A percentile compares a stretch with the other conserved stretches of the same genome.
Evolutionary conservation across 2,113 vertebrate genomes (phyloP).

Genomic region (Spizaetus ornatus): DNA sequence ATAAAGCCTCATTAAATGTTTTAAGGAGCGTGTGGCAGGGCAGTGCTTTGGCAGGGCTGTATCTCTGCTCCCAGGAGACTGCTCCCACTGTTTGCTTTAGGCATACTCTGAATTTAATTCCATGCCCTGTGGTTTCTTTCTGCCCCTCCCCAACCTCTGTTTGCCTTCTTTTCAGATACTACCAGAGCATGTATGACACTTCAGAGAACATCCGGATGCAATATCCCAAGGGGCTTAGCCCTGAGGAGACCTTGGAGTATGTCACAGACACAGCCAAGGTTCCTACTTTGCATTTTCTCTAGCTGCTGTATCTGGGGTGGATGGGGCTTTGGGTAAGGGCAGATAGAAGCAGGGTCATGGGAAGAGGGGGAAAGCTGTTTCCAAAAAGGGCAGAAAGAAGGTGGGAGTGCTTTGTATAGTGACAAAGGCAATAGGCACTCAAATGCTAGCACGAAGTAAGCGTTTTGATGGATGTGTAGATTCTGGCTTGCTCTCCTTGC

Average conservation of each 20-base stretch:
- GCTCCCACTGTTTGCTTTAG: neutral
- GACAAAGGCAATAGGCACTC: neutral
- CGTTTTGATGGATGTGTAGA: neutral
- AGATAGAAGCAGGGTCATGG: neutral
- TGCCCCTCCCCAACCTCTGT: neutral
- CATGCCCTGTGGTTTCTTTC: neutral
- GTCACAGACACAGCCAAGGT: constrained; percentile 85
- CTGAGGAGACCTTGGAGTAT: constrained; percentile 81
- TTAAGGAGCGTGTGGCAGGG: constrained; percentile 4
- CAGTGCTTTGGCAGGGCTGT: neutral
- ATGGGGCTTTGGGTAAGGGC: neutral
- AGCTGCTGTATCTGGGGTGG: neutral
- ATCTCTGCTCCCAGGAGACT: neutral
- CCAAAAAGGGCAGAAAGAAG: neutral
- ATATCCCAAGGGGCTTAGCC: constrained; percentile 77
- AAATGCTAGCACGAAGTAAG: neutral
- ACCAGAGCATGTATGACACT: constrained; percentile 88
- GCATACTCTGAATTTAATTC: neutral
- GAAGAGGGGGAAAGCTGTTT: neutral
- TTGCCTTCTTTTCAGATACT: constrained; percentile 76
- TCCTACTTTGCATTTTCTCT: neutral
- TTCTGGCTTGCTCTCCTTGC: neutral
- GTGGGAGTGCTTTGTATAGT: neutral
- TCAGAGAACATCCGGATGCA: constrained; percentile 77
- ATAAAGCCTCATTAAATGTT: constrained; percentile 31